Conservation (phyloP, 2,797 vertebrate species). For the Nyctibius grandis region DNA sequence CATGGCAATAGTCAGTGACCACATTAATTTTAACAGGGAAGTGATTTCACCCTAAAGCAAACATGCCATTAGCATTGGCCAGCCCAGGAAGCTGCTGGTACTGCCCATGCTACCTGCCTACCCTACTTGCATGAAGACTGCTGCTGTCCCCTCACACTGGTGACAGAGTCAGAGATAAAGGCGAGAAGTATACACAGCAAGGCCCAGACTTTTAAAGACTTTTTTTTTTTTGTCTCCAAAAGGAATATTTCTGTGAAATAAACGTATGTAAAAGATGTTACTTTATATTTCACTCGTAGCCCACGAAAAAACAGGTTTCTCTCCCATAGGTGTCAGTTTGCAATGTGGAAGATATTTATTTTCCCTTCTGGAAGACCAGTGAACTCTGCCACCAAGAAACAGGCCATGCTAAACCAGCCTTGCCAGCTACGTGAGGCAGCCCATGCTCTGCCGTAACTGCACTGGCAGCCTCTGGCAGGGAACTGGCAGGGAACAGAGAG, state of each 20-base stretch:
- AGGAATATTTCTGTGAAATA: neutral
- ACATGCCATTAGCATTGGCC: neutral
- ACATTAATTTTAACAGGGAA: neutral
- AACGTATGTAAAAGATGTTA: neutral
- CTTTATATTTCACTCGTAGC: neutral
- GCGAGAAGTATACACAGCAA: too few relatives aligned
- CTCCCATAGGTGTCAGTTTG: neutral
- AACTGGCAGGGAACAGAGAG: neutral
- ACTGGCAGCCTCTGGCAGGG: neutral
- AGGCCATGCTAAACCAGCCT: neutral
- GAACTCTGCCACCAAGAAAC: neutral
- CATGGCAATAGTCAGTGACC: neutral
- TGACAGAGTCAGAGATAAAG: neutral
- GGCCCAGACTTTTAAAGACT: neutral
- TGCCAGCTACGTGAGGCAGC: neutral
- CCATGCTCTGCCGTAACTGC: neutral
- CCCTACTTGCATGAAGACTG: neutral
- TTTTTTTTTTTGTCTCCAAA: neutral
- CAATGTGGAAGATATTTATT: neutral
- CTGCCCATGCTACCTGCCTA: neutral
- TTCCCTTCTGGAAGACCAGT: neutral
- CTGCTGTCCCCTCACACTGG: rapidly evolving
- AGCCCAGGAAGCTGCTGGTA: neutral
- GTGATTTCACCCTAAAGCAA: neutral
- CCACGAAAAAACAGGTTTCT: neutral